Evolutionary conservation across 2,113 vertebrate genomes (phyloP).

Genomic region (Piprites chloris): DNA sequence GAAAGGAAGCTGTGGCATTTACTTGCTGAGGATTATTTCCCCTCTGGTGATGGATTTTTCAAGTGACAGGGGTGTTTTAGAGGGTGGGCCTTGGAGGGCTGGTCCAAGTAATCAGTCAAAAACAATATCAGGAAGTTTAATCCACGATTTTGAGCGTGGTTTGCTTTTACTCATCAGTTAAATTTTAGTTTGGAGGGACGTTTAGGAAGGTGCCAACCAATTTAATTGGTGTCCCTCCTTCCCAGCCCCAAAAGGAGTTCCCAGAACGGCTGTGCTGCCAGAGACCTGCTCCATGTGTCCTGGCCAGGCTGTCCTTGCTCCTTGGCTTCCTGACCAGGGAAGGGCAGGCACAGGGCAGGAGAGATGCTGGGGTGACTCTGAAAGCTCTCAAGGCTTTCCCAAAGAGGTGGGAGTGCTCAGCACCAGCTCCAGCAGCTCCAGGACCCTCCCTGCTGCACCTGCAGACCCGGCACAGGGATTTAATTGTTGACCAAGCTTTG

Average conservation of each 20-base stretch:
- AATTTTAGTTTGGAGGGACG: not conserved
- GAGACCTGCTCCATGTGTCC: not conserved
- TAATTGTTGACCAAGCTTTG: rapidly evolving
- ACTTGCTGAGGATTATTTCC: conserved; percentile 37
- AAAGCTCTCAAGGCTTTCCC: not conserved
- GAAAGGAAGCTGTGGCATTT: conserved; percentile 22
- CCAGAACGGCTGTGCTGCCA: not conserved
- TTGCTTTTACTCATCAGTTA: conserved; percentile 16
- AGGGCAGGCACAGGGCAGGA: rapidly evolving
- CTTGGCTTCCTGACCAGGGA: not conserved
- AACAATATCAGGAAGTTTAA: conserved; percentile 52
- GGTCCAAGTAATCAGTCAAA: conserved; percentile 41
- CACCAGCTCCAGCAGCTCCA: not conserved
- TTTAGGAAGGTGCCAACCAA: conserved; percentile 9
- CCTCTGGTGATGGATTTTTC: conserved; percentile 26
- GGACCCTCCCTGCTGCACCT: not conserved
- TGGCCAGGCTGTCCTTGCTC: not conserved
- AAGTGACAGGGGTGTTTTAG: conserved; percentile 7
- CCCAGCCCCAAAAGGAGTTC: not conserved
- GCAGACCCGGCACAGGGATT: not conserved
- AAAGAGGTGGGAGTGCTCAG: not conserved
- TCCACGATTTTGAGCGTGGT: not conserved
- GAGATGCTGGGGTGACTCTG: not conserved
- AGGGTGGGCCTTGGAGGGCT: conserved; percentile 5
- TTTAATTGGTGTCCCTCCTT: not conserved